Evolutionary conservation across 2,797 vertebrate genomes (phyloP), one percentile per base, ranked within the genome.

Genomic region (Mus spretus): DNA sequence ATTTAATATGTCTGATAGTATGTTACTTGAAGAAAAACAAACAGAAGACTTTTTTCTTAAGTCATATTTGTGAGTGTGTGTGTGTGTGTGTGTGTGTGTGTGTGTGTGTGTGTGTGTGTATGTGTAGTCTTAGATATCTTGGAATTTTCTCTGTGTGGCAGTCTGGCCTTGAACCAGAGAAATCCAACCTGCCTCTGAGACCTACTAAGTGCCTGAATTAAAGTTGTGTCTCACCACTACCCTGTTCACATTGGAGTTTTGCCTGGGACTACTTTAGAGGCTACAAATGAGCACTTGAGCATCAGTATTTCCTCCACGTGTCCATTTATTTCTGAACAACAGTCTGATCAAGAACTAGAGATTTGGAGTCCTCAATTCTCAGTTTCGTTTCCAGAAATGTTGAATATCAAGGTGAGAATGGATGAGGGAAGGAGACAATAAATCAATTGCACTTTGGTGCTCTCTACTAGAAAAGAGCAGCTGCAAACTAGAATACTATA

Each of bases 11-110:
- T n/a, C 4, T n/a, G 13, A n/a, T 55, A 50, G 4, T 20, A 70
- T 20, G 37, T 57, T 55, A 70, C 94, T 44, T n/a, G 83, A 91
- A 83, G 37, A 65, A 91, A 87, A 55, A 22, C n/a, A 84, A 80
- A 70, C 67, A 70, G 67, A 70, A 70, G 31, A 7, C 65, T 70
- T 70, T 67, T 67, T 67, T n/a, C 65, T 67, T 70, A 34, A n/a
- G 67, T 70, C 34, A 2, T 67, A 4, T 67, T 65, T n/a, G n/a
- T n/a, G n/a, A n/a, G n/a, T n/a, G n/a, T n/a, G n/a, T n/a, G n/a
- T 61, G 59, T 61, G 59, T 61, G 57, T 59, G 57, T 59, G 22
- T 59, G 22, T 65, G 63, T 65, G 63, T 65, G 63, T 61, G 61
- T 65, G 11, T 65, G 61, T 65, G 26, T 65, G 63, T 65, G 26